These are phyloP conservation scores for Tinamus major DNA, from an alignment of 2,797 vertebrate species.

Conservation along the genomic window DNA sequence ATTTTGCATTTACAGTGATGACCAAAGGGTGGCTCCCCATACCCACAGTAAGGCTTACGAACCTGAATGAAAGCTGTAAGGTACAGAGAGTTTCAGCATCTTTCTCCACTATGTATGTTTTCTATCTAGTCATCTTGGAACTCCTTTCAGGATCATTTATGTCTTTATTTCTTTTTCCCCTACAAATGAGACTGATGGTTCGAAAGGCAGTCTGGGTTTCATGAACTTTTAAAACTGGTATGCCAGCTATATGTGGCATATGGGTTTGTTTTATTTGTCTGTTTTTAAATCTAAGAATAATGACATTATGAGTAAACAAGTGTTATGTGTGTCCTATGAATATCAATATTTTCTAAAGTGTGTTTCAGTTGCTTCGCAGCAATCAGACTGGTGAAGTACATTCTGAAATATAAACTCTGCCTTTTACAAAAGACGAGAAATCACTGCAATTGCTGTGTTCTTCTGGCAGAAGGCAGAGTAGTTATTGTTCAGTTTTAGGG, in stretches of 20 bases:
- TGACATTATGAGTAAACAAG: background rate
- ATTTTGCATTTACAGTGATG: slow-evolving; percentile 39
- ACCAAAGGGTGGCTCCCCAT: slow-evolving; percentile 59
- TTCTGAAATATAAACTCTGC: background rate
- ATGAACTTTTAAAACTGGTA: background rate
- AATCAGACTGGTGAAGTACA: background rate
- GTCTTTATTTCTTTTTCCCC: background rate
- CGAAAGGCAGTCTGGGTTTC: background rate
- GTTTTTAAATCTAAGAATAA: background rate
- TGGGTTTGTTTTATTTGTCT: background rate
- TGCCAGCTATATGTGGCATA: background rate
- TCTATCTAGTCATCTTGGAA: background rate
- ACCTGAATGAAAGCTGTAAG: background rate
- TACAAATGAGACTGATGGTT: background rate
- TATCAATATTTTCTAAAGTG: background rate
- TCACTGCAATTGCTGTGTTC: background rate
- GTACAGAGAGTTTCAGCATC: background rate
- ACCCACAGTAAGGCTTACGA: background rate
- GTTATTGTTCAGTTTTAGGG: background rate
- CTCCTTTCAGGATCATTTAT: background rate
- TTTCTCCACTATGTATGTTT: background rate
- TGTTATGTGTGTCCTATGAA: background rate
- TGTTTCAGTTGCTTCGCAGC: background rate
- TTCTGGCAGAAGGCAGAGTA: background rate
- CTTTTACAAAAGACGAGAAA: background rate